Conservation (phyloP, 2,888 invertebrate genomes). For the Patella ulyssiponensis region DNA sequence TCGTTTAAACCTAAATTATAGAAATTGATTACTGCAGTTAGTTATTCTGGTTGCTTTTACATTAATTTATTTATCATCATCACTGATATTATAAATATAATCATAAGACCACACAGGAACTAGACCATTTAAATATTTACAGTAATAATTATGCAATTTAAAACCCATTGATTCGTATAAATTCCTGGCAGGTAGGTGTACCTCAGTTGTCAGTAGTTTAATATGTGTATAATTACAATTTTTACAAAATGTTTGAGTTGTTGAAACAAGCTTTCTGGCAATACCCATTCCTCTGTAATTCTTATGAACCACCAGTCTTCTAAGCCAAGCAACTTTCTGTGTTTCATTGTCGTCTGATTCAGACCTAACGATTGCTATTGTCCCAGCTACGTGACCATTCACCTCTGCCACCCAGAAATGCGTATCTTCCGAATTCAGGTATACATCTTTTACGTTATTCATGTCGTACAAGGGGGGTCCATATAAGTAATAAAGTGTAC, state of each 20-base stretch:
- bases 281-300: slow-evolving; percentile 39
- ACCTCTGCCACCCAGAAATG: slow-evolving; percentile 45
- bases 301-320: slow-evolving; percentile 44
- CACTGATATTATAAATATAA: slow-evolving; percentile 10
- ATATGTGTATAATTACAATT: slow-evolving; percentile 33
- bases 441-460: slow-evolving; percentile 33
- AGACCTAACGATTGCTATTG: slow-evolving; percentile 38
- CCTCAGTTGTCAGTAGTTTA: slow-evolving; percentile 46
- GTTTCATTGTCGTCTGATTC: background rate
- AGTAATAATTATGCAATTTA: slow-evolving; percentile 28
- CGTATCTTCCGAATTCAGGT: slow-evolving; percentile 33
- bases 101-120: slow-evolving; percentile 44
- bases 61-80: no score
- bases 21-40: no score
- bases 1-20: no score
- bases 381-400: slow-evolving; percentile 41
- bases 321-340: slow-evolving; percentile 42
- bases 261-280: slow-evolving; percentile 39
- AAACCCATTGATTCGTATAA: slow-evolving; percentile 41
- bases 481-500: slow-evolving; percentile 40
- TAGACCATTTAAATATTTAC: slow-evolving; percentile 37
- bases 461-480: slow-evolving; percentile 41
- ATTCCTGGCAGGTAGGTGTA: slow-evolving; percentile 42
- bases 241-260: slow-evolving; percentile 38
- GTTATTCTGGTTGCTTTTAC: no score